These are phyloP conservation scores for Telmatochromis sp. DNA, from an alignment of 2,113 vertebrate genomes.

Conservation along the genomic window DNA sequence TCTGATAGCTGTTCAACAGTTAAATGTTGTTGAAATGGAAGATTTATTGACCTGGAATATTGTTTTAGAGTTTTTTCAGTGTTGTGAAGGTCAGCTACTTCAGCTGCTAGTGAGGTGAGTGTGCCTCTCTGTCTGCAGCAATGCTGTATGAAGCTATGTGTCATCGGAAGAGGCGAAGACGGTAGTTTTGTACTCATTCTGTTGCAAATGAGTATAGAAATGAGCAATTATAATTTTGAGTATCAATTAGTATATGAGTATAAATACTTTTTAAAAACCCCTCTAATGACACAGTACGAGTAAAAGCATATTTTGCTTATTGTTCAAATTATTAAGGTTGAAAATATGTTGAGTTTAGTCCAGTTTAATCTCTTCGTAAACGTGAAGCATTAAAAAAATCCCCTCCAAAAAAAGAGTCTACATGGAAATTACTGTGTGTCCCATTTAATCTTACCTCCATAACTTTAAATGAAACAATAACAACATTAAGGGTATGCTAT, in stretches of 20 bases:
- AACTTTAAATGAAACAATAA: neutral
- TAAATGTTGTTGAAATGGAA: neutral
- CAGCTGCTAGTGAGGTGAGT: neutral
- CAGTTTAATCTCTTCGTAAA: neutral
- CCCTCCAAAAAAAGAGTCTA: neutral
- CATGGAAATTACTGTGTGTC: neutral
- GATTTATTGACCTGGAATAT: neutral
- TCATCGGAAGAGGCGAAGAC: neutral
- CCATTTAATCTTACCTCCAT: neutral
- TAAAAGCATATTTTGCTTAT: neutral
- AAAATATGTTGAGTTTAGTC: neutral
- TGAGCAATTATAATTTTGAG: neutral
- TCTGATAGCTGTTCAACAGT: neutral
- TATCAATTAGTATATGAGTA: neutral
- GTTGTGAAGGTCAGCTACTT: neutral
- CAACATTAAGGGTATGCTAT: neutral
- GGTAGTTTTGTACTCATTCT: neutral
- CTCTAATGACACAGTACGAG: neutral
- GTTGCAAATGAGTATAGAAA: neutral
- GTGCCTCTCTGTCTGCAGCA: neutral
- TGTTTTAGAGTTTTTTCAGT: neutral
- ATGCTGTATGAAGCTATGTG: neutral
- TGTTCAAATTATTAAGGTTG: neutral
- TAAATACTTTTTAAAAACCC: neutral
- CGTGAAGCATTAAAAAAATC: neutral